phyloP scores from a whole-genome alignment of 30 jellyfish, hydroid and myxozoan genomes.

The Hydra vulgaris region DNA sequence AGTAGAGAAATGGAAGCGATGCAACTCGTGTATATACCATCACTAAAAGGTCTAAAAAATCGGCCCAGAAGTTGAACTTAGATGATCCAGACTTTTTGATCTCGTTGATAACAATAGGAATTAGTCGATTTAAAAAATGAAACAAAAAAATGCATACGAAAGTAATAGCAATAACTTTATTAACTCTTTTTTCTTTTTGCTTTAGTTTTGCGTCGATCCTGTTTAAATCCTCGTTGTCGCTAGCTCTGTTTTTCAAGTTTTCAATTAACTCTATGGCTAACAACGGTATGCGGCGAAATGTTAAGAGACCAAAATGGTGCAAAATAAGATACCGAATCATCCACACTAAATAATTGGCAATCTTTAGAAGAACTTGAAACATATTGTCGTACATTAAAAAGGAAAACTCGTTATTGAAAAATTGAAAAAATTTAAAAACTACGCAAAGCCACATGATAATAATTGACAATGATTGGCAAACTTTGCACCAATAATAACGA shows the following conservation, averaged over 20 bases:
- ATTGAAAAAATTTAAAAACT: background rate
- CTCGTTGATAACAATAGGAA: background rate
- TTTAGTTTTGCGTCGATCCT: background rate
- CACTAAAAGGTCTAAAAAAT: background rate
- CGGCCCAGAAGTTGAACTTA: background rate
- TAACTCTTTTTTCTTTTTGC: background rate
- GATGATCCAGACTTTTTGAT: background rate
- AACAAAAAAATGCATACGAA: background rate
- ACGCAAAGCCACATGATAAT: background rate
- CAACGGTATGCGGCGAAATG: background rate
- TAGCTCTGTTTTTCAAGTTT: background rate
- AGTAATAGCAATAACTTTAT: background rate
- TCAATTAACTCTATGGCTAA: background rate
- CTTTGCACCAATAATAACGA: background rate
- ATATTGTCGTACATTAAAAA: background rate
- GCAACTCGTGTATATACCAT: background rate
- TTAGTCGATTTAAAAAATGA: background rate
- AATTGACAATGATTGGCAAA: background rate
- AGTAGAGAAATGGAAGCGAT: background rate
- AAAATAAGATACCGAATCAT: background rate
- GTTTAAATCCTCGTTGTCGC: background rate
- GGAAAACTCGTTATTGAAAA: background rate
- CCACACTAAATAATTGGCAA: background rate
- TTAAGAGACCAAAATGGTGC: background rate
- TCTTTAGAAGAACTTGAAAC: background rate